These are phyloP conservation scores for Microctenopoma lineatum DNA, from an alignment of 2,797 vertebrate species.

Conservation along the genomic window DNA sequence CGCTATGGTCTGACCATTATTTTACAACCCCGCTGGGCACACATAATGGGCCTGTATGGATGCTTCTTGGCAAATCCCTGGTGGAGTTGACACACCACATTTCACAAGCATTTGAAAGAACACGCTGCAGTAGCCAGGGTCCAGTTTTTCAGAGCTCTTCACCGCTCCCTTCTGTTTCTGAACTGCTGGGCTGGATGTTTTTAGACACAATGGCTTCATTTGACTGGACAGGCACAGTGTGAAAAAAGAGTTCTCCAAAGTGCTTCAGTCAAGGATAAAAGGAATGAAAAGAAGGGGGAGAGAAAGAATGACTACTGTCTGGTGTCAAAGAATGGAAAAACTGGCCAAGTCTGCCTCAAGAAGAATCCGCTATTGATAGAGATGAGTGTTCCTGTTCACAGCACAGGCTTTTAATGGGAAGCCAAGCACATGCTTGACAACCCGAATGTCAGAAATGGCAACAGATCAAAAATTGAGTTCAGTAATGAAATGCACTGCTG, in stretches of 20 bases:
- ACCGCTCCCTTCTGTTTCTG: slow-evolving; percentile 35
- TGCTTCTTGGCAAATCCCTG: slow-evolving; percentile 50
- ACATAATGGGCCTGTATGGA: slow-evolving; percentile 23
- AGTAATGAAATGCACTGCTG: neutral
- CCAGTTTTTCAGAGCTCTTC: slow-evolving; percentile 37
- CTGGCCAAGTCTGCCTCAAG: slow-evolving; percentile 40
- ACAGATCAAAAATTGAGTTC: neutral
- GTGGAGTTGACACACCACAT: slow-evolving; percentile 74
- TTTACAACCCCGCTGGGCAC: slow-evolving; percentile 28
- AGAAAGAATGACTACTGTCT: slow-evolving; percentile 66
- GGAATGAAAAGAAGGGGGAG: slow-evolving; percentile 58
- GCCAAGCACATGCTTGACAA: slow-evolving; percentile 16
- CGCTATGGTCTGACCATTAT: slow-evolving; percentile 25
- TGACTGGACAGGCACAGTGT: slow-evolving; percentile 65
- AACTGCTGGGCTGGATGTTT: slow-evolving; percentile 54
- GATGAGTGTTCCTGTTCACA: slow-evolving; percentile 46
- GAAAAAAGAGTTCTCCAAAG: slow-evolving; percentile 64
- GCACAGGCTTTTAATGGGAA: slow-evolving; percentile 28
- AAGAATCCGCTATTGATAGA: slow-evolving; percentile 70
- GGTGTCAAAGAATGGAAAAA: slow-evolving; percentile 56
- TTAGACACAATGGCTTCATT: slow-evolving; percentile 76
- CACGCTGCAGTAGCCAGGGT: slow-evolving; percentile 45
- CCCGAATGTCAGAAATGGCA: neutral
- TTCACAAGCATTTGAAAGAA: slow-evolving; percentile 71
- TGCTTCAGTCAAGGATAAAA: slow-evolving; percentile 55